Evolutionary conservation across 1,140 invertebrate species (phyloP).

Genomic region (Tigriopus japonicus): DNA sequence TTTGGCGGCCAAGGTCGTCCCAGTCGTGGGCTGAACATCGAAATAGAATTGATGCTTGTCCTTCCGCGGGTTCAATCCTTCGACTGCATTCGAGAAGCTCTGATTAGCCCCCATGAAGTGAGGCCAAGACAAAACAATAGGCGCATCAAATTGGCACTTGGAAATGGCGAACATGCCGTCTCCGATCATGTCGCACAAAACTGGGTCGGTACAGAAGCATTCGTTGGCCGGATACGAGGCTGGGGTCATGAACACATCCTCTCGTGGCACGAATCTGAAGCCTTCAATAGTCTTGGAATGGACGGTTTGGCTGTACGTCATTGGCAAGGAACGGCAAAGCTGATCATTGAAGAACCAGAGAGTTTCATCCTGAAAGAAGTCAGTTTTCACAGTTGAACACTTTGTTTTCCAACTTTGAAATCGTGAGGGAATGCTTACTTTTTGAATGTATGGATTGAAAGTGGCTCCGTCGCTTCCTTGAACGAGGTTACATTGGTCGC

Average conservation of each 20-base stretch:
- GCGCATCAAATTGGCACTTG: slow-evolving; percentile 8
- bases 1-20: slow-evolving; percentile 5
- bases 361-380: neutral
- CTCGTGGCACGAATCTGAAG: neutral
- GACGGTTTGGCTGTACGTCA: neutral
- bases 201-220: neutral
- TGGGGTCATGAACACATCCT: neutral
- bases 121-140: slow-evolving; percentile 3
- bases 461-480: slow-evolving; percentile 8
- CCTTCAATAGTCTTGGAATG: neutral
- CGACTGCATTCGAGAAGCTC: neutral
- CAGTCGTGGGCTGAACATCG: slow-evolving; percentile 6
- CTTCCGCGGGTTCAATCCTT: neutral
- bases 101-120: neutral
- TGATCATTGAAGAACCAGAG: slow-evolving; percentile 12
- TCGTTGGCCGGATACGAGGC: neutral
- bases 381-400: no score
- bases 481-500: neutral
- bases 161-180: slow-evolving; percentile 6
- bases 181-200: neutral
- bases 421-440: neutral
- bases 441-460: slow-evolving; percentile 8
- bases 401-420: no score
- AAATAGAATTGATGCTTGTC: slow-evolving; percentile 7
- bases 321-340: slow-evolving; percentile 5